These are phyloP conservation scores for Phoeniculus purpureus DNA, from an alignment of 2,797 vertebrate species.

Conservation along the genomic window DNA sequence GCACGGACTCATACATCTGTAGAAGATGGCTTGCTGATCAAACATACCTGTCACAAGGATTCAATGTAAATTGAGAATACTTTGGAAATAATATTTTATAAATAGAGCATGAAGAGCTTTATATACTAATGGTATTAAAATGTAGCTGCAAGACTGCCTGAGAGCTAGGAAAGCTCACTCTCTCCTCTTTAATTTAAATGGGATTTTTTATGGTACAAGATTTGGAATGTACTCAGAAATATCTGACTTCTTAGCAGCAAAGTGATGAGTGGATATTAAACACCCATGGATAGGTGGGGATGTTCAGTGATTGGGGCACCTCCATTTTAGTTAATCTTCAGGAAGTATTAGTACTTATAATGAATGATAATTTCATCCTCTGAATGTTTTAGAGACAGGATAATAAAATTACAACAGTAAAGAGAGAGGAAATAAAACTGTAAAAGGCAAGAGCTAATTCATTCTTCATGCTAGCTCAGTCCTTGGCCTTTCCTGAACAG, in stretches of 20 bases:
- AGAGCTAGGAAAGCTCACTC: not conserved
- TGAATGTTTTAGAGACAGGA: conserved; percentile 56
- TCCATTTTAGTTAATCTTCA: conserved; percentile 38
- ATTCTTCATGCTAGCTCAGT: conserved; percentile 59
- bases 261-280: conserved; percentile 13
- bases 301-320: conserved; percentile 7
- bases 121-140: conserved; percentile 24
- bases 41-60: not conserved
- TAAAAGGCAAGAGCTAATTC: conserved; percentile 68
- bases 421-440: conserved; percentile 67
- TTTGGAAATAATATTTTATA: not conserved
- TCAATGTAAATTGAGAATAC: not conserved
- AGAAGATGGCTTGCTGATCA: not conserved
- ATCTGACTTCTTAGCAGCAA: conserved; percentile 31
- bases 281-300: not conserved
- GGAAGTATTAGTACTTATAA: conserved; percentile 46
- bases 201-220: conserved; percentile 2
- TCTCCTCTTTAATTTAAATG: conserved; percentile 36
- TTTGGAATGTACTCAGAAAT: conserved; percentile 16
- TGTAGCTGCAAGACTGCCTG: not conserved
- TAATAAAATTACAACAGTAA: conserved; percentile 69
- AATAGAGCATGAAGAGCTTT: conserved; percentile 5
- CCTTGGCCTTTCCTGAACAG: conserved; percentile 70
- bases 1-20: not conserved
- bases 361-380: conserved; percentile 46